A percentile compares a stretch with the other conserved stretches of the same genome.
Evolutionary conservation across 2,888 invertebrate species (phyloP).

Genomic region (Pseudococcus viburni): DNA sequence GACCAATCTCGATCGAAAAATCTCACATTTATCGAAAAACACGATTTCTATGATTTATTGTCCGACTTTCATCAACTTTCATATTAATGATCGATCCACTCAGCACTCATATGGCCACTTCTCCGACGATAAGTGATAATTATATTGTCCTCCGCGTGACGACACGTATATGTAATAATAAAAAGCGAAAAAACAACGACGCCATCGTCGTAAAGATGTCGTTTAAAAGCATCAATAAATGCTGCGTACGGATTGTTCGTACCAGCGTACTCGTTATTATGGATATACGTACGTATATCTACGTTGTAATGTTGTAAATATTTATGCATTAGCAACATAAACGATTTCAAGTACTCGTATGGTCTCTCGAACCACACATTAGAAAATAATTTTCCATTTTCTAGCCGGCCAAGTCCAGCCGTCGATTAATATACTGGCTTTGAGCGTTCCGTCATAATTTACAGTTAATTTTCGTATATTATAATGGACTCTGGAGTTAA

Average conservation of each 20-base stretch:
- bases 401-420: neutral
- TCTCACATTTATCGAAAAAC: neutral
- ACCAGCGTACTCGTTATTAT: neutral
- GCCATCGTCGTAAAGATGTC: constrained; percentile 18
- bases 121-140: neutral
- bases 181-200: neutral
- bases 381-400: constrained; percentile 38
- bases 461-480: constrained; percentile 52
- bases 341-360: neutral
- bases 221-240: neutral
- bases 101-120: neutral
- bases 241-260: neutral
- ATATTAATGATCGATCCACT: neutral
- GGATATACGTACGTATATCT: neutral
- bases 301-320: neutral
- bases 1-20: no score
- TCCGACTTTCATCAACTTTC: neutral
- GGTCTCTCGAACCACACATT: neutral
- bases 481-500: constrained; percentile 7
- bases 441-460: neutral
- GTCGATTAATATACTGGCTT: constrained; percentile 7
- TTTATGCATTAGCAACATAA: neutral
- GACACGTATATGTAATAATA: constrained; percentile 3
- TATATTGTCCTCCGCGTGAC: neutral
- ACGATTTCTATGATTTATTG: neutral